Conservation (phyloP, 2,113 vertebrate species). For the Brachyistius frenatus region DNA sequence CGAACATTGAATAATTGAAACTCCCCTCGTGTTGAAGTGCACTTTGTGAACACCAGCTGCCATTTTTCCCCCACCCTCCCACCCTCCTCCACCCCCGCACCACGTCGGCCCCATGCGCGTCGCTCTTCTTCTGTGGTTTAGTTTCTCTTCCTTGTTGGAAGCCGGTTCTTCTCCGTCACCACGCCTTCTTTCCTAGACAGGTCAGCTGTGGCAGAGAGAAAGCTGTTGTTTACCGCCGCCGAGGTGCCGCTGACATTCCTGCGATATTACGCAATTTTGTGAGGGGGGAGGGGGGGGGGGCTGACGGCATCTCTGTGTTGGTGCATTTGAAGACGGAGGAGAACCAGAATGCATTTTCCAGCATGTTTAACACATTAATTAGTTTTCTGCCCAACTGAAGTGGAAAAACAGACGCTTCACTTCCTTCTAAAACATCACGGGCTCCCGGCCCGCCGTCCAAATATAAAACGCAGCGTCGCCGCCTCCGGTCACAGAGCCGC, state of each 20-base stretch:
- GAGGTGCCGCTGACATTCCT: constrained; percentile 7
- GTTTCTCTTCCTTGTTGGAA: neutral
- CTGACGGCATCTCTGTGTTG: neutral
- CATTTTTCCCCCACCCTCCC: constrained; percentile 21
- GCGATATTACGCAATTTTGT: neutral
- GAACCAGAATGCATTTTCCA: constrained; percentile 25
- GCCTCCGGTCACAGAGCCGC: neutral
- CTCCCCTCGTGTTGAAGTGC: constrained; percentile 6
- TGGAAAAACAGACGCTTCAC: constrained; percentile 13
- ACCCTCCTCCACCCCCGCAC: no score
- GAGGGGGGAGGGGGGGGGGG: neutral
- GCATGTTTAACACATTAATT: constrained; percentile 43
- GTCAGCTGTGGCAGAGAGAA: constrained; percentile 13
- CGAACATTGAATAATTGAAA: constrained; percentile 16
- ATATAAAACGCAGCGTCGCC: neutral
- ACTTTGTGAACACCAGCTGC: constrained; percentile 22
- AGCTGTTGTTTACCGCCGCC: neutral
- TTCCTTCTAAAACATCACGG: neutral
- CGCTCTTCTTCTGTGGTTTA: neutral
- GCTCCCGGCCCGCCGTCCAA: neutral
- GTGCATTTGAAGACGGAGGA: neutral
- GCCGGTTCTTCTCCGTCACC: neutral
- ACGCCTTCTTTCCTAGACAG: constrained; percentile 15
- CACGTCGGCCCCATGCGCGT: neutral
- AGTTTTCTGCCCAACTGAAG: constrained; percentile 31